These are phyloP conservation scores for Paramormyrops hopkinsi DNA, from an alignment of 2,797 vertebrate genomes.

Conservation along the genomic window DNA sequence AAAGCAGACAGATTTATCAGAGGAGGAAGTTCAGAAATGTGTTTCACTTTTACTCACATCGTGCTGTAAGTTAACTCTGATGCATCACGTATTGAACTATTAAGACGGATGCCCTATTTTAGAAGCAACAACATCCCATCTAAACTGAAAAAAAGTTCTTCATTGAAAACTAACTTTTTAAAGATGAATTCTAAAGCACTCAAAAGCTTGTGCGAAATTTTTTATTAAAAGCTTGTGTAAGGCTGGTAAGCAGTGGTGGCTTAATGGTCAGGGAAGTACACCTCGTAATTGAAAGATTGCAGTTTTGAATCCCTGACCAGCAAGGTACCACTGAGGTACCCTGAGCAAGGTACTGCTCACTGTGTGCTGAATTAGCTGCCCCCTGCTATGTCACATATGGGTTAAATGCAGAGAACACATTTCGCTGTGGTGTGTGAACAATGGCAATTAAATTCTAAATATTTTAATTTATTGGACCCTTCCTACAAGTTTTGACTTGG, in stretches of 20 bases:
- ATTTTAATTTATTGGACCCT: background rate
- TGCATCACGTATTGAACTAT: background rate
- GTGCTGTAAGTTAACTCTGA: background rate
- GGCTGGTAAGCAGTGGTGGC: too few species aligned
- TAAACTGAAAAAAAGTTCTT: background rate
- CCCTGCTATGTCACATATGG: too few species aligned
- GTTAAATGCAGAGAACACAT: too few species aligned
- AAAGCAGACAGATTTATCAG: background rate
- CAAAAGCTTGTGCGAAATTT: background rate
- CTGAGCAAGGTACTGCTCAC: too few species aligned
- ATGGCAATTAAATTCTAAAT: background rate
- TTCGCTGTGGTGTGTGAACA: too few species aligned
- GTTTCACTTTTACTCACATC: background rate
- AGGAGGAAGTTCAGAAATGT: background rate
- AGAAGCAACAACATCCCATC: background rate
- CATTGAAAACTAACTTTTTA: background rate
- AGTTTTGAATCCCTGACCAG: too few species aligned
- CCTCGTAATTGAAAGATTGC: too few species aligned
- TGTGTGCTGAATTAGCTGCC: too few species aligned
- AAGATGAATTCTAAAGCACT: background rate
- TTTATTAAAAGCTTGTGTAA: background rate
- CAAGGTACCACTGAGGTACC: too few species aligned
- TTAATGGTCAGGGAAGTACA: too few species aligned
- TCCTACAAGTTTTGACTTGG: background rate
- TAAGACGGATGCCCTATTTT: background rate